phyloP scores from a whole-genome alignment of 2,888 invertebrate species.

The Ditula angustiorana region DNA sequence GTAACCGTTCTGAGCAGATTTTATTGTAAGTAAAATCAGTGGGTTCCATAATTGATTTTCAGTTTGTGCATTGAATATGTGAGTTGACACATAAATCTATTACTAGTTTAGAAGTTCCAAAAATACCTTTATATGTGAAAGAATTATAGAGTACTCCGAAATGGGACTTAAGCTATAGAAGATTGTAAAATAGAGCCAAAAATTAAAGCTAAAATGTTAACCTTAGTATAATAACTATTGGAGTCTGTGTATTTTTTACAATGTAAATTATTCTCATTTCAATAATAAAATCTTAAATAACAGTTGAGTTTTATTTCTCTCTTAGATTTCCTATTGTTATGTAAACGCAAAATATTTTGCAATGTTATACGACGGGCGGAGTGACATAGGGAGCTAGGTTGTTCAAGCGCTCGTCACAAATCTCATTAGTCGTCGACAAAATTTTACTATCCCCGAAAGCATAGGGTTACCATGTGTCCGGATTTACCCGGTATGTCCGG shows the following conservation, averaged over 20 bases:
- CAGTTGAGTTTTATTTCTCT: constrained; percentile 56
- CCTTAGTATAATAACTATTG: constrained; percentile 72
- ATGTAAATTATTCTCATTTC: constrained; percentile 85
- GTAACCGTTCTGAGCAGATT: no score
- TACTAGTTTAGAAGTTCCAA: constrained; percentile 29
- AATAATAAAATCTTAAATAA: constrained; percentile 81
- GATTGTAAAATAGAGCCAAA: constrained; percentile 73
- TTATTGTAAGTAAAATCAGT: no score
- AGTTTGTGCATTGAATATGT: not conserved
- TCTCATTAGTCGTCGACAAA: not conserved
- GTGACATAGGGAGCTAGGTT: no score
- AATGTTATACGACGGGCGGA: no score
- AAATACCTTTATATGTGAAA: constrained; percentile 46
- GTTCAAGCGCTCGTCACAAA: not conserved
- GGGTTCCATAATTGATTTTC: no score
- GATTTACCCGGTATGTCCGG: no score
- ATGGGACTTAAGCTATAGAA: constrained; percentile 53
- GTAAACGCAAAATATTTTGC: no score
- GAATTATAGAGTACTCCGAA: constrained; percentile 42
- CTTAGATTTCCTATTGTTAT: constrained; percentile 3
- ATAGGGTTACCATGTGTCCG: no score
- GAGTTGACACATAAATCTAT: constrained; percentile 16
- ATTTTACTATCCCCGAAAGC: no score
- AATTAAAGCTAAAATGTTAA: constrained; percentile 72
- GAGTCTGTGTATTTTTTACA: constrained; percentile 85